Conservation (phyloP, 2,797 vertebrate species). For the Aeoliscus strigatus region DNA sequence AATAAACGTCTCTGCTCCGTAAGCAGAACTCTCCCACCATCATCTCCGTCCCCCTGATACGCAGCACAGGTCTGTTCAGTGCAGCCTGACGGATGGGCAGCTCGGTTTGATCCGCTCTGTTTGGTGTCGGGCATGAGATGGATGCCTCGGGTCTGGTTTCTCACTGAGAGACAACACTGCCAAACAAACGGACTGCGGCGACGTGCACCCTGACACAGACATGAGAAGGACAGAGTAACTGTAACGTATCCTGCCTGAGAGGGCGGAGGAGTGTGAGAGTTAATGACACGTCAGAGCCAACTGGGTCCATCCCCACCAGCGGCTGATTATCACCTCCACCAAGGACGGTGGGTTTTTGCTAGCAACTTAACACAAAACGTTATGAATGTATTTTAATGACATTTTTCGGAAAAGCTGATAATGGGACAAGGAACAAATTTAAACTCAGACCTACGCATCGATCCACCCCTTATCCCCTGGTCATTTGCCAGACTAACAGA, state of each 20-base stretch:
- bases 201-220: conserved; percentile 58
- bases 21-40: conserved; percentile 52
- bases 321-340: no score
- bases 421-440: no score
- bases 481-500: no score
- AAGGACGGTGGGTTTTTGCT: no score
- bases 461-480: no score
- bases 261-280: conserved; percentile 20
- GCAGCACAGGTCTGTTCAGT: conserved; percentile 48
- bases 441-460: no score
- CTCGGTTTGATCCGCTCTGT: conserved; percentile 57
- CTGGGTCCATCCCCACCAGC: no score
- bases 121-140: conserved; percentile 56
- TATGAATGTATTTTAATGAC: no score
- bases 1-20: conserved; percentile 67
- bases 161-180: conserved; percentile 59
- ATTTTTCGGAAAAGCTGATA: no score
- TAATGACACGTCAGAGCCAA: no score
- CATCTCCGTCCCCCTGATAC: conserved; percentile 47
- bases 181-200: conserved; percentile 71
- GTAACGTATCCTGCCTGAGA: conserved; percentile 39
- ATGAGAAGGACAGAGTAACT: conserved; percentile 54
- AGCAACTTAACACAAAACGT: no score
- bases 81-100: conserved; percentile 58
- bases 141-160: conserved; percentile 62